Evolutionary conservation across 1,140 invertebrate species (phyloP), one percentile per base, ranked within the genome.

Genomic region (Druon quercuslanigerum): DNA sequence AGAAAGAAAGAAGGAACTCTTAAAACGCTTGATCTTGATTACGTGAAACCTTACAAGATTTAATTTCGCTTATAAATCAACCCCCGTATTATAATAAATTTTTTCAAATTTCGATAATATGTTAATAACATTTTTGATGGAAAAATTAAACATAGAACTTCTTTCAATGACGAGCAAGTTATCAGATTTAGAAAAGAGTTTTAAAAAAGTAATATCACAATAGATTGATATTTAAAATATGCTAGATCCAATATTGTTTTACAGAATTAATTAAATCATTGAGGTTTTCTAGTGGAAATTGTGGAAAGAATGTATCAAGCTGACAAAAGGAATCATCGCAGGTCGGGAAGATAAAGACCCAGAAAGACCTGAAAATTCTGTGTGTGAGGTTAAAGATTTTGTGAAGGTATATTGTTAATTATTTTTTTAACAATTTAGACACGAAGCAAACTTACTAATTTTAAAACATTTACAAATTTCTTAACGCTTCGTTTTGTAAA

Each of bases 201-300:
- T 90, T 2, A 78, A 83, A 66, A 88, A 89, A 87, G 89, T 90
- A 88, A 25, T 25, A 80, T 74, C 20, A 79, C 50, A n/a, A 75
- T 19, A 51, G 74, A 77, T 76, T 50, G 5, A 79, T 74, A 83
- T 82, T 82, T 73, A 19, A 73, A 73, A 2, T 16, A n/a, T 54
- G 51, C 54, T 1, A 25, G 25, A 25, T 25, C 1, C 1, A 25
- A 2, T 2, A 3, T 25, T 25, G 1, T 3, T 25, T 78, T 56
- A 70, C 56, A 66, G 46, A 50, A 19, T n/a, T 79, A 82, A 80
- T 85, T 85, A 82, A 85, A 81, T 81, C 52, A 66, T 71, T 83
- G 84, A 82, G 84, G 56, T 82, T 82, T 88, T 89, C 77, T 72
- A 89, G 87, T 83, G 52, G 52, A 16, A 54, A 54, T 17, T 54